These are phyloP conservation scores for Maccullochella peelii DNA, from an alignment of 2,113 vertebrate genomes.

Conservation along the genomic window DNA sequence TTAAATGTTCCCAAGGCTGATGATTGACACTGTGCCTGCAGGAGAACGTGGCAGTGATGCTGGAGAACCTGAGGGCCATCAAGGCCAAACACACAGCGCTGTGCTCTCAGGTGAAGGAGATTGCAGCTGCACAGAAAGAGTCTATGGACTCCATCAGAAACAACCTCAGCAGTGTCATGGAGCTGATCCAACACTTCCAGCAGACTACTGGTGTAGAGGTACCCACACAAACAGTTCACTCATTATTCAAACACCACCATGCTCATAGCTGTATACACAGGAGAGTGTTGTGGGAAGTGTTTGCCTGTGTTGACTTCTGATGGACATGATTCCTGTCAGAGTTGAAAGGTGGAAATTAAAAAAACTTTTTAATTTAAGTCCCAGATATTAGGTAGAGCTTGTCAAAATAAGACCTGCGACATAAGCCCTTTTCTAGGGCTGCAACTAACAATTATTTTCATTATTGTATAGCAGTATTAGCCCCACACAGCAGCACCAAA, in stretches of 20 bases:
- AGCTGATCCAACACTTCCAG: constrained; percentile 83
- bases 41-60: constrained; percentile 87
- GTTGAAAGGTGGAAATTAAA: background rate
- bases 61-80: constrained; percentile 86
- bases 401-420: background rate
- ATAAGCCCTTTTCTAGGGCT: too few relatives aligned
- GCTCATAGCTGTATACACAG: background rate
- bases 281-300: background rate
- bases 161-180: constrained; percentile 81
- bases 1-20: background rate
- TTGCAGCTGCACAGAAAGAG: constrained; percentile 85
- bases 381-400: background rate
- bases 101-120: constrained; percentile 81
- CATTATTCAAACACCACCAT: background rate
- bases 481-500: too few relatives aligned
- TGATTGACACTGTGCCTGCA: constrained; percentile 61
- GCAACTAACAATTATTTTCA: too few relatives aligned
- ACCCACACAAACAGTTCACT: background rate
- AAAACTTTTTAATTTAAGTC: background rate
- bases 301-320: background rate
- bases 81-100: constrained; percentile 87
- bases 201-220: constrained; percentile 85
- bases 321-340: background rate
- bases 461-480: too few relatives aligned
- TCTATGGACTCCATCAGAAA: constrained; percentile 85